Conservation (phyloP, 2,113 vertebrate species). For the Cichladusa arquata region DNA sequence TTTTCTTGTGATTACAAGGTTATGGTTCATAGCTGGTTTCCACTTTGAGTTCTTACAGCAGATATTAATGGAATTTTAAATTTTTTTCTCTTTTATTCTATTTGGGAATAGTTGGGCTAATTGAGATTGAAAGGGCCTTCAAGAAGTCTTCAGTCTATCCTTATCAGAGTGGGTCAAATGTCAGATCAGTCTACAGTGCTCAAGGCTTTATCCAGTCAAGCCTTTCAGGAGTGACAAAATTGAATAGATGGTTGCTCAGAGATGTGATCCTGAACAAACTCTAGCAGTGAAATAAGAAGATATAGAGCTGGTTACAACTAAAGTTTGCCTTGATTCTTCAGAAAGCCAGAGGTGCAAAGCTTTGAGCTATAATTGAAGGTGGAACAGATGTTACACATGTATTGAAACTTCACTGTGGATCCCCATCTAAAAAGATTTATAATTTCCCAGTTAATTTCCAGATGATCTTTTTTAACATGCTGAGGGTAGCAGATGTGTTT, state of each 20-base stretch:
- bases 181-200: background rate
- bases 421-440: background rate
- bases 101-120: background rate
- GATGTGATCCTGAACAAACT: background rate
- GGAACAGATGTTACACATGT: background rate
- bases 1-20: background rate
- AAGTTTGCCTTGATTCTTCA: background rate
- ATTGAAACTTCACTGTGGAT: background rate
- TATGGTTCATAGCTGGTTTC: background rate
- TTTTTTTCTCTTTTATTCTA: background rate
- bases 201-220: background rate
- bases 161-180: background rate
- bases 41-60: background rate
- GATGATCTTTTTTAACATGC: conserved; percentile 5
- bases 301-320: background rate
- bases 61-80: background rate
- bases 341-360: background rate
- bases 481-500: conserved; percentile 46
- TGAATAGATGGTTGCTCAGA: background rate
- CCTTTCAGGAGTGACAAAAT: background rate
- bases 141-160: background rate
- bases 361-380: background rate
- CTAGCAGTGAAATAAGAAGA: background rate
- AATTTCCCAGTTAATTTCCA: conserved; percentile 24
- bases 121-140: background rate